Evolutionary conservation across 2,797 vertebrate species (phyloP).

Genomic region (Argya squamiceps): DNA sequence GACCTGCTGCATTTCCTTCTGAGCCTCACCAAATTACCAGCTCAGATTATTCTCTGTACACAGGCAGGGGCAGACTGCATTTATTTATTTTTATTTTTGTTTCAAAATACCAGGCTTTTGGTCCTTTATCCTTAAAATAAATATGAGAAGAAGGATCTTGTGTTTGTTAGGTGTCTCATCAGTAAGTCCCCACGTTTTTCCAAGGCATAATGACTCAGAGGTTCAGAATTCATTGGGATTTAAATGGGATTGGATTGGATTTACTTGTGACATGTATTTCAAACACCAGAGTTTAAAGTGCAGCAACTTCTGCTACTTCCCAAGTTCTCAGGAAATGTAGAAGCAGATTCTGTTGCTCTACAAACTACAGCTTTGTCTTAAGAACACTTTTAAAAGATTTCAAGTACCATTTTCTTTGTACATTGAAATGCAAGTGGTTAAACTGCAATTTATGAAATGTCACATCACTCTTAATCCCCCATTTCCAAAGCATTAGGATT

Average conservation of each 20-base stretch:
- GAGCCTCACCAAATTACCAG: not conserved
- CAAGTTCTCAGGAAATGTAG: not conserved
- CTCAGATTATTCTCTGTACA: not conserved
- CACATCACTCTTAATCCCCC: not conserved
- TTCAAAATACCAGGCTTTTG: not conserved
- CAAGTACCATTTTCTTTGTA: not conserved
- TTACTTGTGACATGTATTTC: not conserved
- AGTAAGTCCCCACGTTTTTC: not conserved
- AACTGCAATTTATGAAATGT: not conserved
- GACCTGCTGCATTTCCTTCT: not conserved
- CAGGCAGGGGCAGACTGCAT: not conserved
- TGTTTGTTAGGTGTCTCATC: not conserved
- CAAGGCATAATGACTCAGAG: not conserved
- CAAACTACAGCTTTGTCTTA: not conserved
- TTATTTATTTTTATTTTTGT: too few relatives aligned
- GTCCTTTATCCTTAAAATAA: not conserved
- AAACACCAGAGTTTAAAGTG: not conserved
- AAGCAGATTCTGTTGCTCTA: not conserved
- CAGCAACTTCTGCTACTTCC: not conserved
- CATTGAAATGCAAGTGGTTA: not conserved
- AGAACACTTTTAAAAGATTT: not conserved
- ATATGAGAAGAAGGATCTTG: not conserved
- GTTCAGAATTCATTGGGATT: not conserved
- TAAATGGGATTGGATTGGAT: not conserved
- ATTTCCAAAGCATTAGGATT: not conserved